Evolutionary conservation across 2,888 invertebrate species (phyloP), one percentile per base, ranked within the genome.

Genomic region (Hyppa rectilinea): DNA sequence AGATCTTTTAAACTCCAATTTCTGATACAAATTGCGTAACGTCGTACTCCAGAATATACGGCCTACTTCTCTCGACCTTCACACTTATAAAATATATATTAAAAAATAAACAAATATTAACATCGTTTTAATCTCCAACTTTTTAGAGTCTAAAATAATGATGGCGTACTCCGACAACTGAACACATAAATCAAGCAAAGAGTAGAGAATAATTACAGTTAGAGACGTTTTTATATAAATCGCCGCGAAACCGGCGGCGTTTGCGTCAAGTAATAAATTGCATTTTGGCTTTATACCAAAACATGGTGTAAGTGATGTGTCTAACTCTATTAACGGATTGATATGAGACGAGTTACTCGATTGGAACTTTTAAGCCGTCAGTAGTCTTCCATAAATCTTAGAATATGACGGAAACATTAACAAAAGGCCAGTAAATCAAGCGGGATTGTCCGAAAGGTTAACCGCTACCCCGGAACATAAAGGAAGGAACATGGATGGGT

Each of bases 201-300:
- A 85, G 78, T 60, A 71, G 67, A 84, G 82, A 85, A 75, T 88
- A 86, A 87, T 86, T 87, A 87, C 86, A 81, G 83, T 71, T 61
- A 69, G 65, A 83, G 72, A 87, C 79, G 71, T 85, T 89, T 88
- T 88, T 87, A 86, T 88, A 87, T 85, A 83, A 84, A 86, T 85
- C 75, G 79, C 72, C 74, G 77, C 80, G 72, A 66, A 82, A 69
- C 80, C 75, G 76, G 68, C 79, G 79, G 82, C 84, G 84, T 82
- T 85, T 91, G 88, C 91, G 92, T 92, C 92, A 92, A 88, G 88
- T 88, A 89, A 91, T 92, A 92, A 90, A 92, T 92, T 87, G 86
- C 81, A 86, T 86, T 85, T 90, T 93, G 92, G 92, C 92, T 76
- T 60, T 63, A 65, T 43, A 87, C 92, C 92, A 92, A 88, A 83